Evolutionary conservation across 1,140 invertebrate species (phyloP).

Genomic region (Drosophila novamexicana): DNA sequence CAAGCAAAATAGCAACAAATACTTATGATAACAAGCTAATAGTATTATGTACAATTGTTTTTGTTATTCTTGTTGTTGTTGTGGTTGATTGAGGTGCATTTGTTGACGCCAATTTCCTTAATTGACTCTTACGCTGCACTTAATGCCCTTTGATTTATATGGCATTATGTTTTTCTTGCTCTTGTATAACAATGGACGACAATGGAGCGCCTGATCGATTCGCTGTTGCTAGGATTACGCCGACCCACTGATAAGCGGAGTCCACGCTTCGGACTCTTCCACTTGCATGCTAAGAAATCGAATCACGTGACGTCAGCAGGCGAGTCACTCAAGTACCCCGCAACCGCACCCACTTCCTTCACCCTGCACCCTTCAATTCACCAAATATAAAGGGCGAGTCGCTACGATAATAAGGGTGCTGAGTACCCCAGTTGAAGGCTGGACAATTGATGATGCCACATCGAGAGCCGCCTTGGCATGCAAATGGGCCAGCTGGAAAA

Average conservation of each 20-base stretch:
- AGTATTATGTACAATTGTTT: constrained; percentile 4
- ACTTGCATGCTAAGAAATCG: constrained; percentile 27
- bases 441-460: constrained; percentile 26
- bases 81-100: constrained; percentile 37
- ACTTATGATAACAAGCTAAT: neutral
- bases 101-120: constrained; percentile 35
- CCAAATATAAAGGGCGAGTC: neutral
- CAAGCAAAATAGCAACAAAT: neutral
- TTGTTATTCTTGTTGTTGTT: constrained; percentile 28
- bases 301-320: constrained; percentile 7
- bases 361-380: too few relatives aligned
- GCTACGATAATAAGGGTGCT: neutral
- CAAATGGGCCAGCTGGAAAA: constrained; percentile 55
- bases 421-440: constrained; percentile 52
- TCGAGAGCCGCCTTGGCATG: constrained; percentile 36
- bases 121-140: constrained; percentile 39
- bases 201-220: constrained; percentile 30
- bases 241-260: constrained; percentile 36
- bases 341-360: too few relatives aligned
- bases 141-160: constrained; percentile 46
- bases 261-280: constrained; percentile 22
- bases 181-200: constrained; percentile 40
- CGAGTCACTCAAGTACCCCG: too few relatives aligned
- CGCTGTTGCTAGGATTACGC: constrained; percentile 28
- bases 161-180: constrained; percentile 34